Percentiles rank a stretch among this genome's conserved stretches.
These are phyloP conservation scores for Nipponacmea schrenckii DNA, from an alignment of 2,888 invertebrate species.

Conservation along the genomic window DNA sequence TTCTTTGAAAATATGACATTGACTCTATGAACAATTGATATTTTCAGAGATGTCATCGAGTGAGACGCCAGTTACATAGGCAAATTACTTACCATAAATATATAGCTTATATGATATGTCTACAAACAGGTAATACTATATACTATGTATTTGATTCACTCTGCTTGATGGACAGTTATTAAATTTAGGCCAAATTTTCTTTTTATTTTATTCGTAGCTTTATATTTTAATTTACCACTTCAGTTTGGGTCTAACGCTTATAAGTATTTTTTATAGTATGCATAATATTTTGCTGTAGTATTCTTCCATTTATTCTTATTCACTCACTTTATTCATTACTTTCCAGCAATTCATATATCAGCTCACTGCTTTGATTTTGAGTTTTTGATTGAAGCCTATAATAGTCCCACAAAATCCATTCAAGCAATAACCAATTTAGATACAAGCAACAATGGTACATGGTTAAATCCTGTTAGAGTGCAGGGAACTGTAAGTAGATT, in stretches of 20 bases:
- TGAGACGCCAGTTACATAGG: constrained; percentile 62
- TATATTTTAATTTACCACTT: too few relatives aligned
- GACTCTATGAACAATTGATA: background rate
- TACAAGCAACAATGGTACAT: constrained; percentile 43
- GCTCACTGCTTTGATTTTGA: constrained; percentile 66
- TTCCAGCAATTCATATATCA: constrained; percentile 60
- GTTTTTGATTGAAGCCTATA: constrained; percentile 53
- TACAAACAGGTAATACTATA: constrained; percentile 65
- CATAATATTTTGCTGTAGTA: background rate
- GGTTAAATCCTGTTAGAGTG: constrained; percentile 60
- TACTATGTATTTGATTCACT: too few relatives aligned
- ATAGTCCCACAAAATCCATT: constrained; percentile 33
- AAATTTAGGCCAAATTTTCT: too few relatives aligned
- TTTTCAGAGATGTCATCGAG: constrained; percentile 49
- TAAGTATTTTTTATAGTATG: too few relatives aligned
- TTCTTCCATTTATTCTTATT: background rate
- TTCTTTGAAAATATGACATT: too few relatives aligned
- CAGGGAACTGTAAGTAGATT: constrained; percentile 46
- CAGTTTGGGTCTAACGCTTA: too few relatives aligned
- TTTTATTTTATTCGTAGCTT: too few relatives aligned
- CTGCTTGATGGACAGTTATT: too few relatives aligned
- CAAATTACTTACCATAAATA: constrained; percentile 65
- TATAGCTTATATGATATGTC: constrained; percentile 64
- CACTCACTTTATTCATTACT: background rate
- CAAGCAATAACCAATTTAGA: constrained; percentile 51